phyloP scores from a whole-genome alignment of 2,888 invertebrate species.

The Drosophila paracracens region DNA sequence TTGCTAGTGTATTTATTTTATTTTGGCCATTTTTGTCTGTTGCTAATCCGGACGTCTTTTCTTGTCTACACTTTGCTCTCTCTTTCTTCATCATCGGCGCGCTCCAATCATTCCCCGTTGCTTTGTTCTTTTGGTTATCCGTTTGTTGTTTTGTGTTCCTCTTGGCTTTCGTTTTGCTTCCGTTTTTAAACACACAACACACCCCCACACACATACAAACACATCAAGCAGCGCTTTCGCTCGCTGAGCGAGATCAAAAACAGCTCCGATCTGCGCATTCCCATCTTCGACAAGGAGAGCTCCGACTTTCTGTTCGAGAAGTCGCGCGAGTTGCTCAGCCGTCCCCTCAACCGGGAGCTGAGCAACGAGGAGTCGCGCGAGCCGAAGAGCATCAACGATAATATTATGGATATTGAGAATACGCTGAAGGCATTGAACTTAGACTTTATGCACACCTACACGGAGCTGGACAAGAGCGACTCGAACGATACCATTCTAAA shows the following conservation, averaged over 20 bases:
- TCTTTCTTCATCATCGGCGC: slow-evolving; percentile 41
- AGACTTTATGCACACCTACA: slow-evolving; percentile 85
- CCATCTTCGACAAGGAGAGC: slow-evolving; percentile 90
- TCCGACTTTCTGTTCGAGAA: slow-evolving; percentile 91
- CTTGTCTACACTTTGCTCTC: slow-evolving; percentile 57
- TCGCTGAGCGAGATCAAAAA: slow-evolving; percentile 86
- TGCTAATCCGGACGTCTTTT: slow-evolving; percentile 61
- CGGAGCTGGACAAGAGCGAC: slow-evolving; percentile 85
- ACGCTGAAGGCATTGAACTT: slow-evolving; percentile 85
- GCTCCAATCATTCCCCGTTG: slow-evolving; percentile 46
- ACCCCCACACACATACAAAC: slow-evolving; percentile 2
- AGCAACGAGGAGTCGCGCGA: slow-evolving; percentile 45
- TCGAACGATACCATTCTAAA: slow-evolving; percentile 85
- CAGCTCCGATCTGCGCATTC: slow-evolving; percentile 86
- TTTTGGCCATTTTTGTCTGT: slow-evolving; percentile 5
- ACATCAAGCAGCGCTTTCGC: slow-evolving; percentile 85
- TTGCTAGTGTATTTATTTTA: slow-evolving; percentile 3
- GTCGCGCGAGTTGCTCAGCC: slow-evolving; percentile 89
- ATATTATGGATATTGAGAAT: slow-evolving; percentile 85
- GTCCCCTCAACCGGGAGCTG: slow-evolving; percentile 85
- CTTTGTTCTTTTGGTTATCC: slow-evolving; percentile 50
- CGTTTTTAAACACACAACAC: slow-evolving; percentile 39
- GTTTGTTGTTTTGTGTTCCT: slow-evolving; percentile 41
- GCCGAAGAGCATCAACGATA: slow-evolving; percentile 83
- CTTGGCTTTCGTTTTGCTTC: slow-evolving; percentile 46